Conservation (phyloP, 2,113 vertebrate genomes). For the Syngnathus floridae region DNA sequence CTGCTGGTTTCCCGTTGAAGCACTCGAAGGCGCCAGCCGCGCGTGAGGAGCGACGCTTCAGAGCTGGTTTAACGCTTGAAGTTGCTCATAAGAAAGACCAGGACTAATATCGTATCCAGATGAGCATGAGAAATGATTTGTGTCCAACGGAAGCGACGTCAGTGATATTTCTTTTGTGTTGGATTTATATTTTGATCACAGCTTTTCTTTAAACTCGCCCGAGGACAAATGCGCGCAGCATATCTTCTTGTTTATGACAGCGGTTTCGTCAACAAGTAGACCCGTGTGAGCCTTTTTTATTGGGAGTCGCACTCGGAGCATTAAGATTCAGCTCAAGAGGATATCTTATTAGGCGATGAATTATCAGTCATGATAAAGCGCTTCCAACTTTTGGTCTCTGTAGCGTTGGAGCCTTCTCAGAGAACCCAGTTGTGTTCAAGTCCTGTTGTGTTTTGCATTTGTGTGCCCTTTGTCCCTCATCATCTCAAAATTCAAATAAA, state of each 20-base stretch:
- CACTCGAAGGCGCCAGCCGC: not conserved
- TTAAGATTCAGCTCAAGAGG: constrained; percentile 29
- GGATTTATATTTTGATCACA: not conserved
- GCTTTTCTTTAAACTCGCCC: not conserved
- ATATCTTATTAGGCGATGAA: constrained; percentile 41
- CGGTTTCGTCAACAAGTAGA: not conserved
- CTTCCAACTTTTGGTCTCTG: not conserved
- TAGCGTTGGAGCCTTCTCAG: not conserved
- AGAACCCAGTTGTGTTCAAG: not conserved
- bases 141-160: too few species aligned
- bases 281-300: not conserved
- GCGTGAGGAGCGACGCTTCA: not conserved
- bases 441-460: not conserved
- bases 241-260: not conserved
- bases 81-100: not conserved
- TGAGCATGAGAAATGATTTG: too few species aligned
- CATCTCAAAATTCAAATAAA: too few species aligned
- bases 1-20: constrained; percentile 75
- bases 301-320: constrained; percentile 1
- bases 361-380: constrained; percentile 42
- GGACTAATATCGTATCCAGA: too few species aligned
- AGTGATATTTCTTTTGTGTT: not conserved
- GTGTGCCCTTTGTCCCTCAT: too few species aligned
- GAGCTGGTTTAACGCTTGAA: not conserved
- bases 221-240: not conserved